phyloP scores from a whole-genome alignment of 1,140 invertebrate genomes.

The Drosophila suzukii region DNA sequence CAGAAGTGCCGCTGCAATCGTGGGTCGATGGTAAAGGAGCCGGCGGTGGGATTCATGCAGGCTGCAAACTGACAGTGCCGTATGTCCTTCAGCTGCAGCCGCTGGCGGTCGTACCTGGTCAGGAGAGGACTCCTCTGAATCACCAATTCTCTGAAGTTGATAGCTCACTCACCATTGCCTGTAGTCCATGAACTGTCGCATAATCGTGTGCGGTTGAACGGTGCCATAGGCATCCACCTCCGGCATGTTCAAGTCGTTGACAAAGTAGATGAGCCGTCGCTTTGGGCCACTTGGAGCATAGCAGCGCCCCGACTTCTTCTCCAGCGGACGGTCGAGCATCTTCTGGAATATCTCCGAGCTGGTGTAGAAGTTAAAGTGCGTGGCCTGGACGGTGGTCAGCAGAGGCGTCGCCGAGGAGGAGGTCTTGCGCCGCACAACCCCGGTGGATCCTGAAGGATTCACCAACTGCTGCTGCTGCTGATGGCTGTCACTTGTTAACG shows the following conservation, averaged over 20 bases:
- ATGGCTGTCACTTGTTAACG: slow-evolving; percentile 30
- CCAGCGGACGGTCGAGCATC: slow-evolving; percentile 95
- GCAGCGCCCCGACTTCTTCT: slow-evolving; percentile 97
- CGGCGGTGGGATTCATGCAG: slow-evolving; percentile 98
- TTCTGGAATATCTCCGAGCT: slow-evolving; percentile 96
- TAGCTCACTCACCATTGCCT: slow-evolving; percentile 89
- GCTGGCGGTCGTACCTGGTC: slow-evolving; percentile 90
- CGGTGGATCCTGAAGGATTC: slow-evolving; percentile 7
- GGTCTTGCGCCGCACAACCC: slow-evolving; percentile 46
- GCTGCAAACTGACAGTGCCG: slow-evolving; percentile 97
- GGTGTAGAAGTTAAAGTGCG: slow-evolving; percentile 98
- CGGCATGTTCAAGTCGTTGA: slow-evolving; percentile 99
- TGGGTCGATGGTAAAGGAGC: slow-evolving; percentile 97
- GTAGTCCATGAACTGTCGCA: slow-evolving; percentile 97
- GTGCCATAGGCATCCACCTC: slow-evolving; percentile 98
- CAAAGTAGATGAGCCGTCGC: slow-evolving; percentile 96
- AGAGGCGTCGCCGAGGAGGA: slow-evolving; percentile 62
- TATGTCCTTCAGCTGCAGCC: slow-evolving; percentile 95
- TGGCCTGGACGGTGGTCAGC: slow-evolving; percentile 89
- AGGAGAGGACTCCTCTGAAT: not conserved
- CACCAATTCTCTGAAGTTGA: not conserved
- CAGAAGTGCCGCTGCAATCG: slow-evolving; percentile 96
- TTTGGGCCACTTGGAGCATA: slow-evolving; percentile 95
- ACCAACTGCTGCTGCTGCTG: slow-evolving; percentile 40
- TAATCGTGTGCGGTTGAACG: slow-evolving; percentile 97